phyloP scores from a whole-genome alignment of 2,797 vertebrate species.

The Bufotes viridis region DNA sequence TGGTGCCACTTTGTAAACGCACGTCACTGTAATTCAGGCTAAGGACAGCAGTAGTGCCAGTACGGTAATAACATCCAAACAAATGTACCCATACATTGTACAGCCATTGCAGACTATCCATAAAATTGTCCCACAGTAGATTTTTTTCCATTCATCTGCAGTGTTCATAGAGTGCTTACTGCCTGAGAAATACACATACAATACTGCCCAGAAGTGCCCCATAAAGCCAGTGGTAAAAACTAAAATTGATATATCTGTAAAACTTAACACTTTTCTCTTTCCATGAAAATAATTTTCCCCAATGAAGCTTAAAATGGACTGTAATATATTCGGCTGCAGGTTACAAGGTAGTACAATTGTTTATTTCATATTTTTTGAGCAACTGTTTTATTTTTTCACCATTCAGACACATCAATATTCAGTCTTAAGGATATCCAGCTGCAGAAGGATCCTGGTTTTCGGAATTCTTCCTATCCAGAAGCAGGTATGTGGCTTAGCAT shows the following conservation, averaged over 20 bases:
- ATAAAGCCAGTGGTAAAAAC: neutral
- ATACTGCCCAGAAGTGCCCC: neutral
- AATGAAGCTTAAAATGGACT: neutral
- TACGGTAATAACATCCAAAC: neutral
- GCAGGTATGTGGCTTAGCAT: slow-evolving; percentile 78
- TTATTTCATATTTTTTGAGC: neutral
- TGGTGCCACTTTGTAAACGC: neutral
- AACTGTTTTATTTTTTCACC: slow-evolving; percentile 51
- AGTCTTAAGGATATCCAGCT: slow-evolving; percentile 97
- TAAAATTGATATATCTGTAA: too few relatives aligned
- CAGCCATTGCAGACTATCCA: too few relatives aligned
- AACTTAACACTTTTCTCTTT: too few relatives aligned
- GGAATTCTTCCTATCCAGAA: slow-evolving; percentile 94
- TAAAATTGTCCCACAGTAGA: neutral
- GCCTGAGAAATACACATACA: neutral
- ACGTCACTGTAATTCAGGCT: neutral
- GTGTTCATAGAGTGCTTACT: neutral
- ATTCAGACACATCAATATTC: slow-evolving; percentile 93
- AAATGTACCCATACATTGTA: neutral
- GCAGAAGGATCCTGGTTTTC: slow-evolving; percentile 98
- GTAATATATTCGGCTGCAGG: neutral
- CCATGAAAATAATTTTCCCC: too few relatives aligned
- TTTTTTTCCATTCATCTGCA: neutral
- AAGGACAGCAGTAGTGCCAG: neutral
- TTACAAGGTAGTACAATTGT: neutral